These are phyloP conservation scores for Tridacna gigas DNA, from an alignment of 2,888 invertebrate genomes.

Conservation along the genomic window DNA sequence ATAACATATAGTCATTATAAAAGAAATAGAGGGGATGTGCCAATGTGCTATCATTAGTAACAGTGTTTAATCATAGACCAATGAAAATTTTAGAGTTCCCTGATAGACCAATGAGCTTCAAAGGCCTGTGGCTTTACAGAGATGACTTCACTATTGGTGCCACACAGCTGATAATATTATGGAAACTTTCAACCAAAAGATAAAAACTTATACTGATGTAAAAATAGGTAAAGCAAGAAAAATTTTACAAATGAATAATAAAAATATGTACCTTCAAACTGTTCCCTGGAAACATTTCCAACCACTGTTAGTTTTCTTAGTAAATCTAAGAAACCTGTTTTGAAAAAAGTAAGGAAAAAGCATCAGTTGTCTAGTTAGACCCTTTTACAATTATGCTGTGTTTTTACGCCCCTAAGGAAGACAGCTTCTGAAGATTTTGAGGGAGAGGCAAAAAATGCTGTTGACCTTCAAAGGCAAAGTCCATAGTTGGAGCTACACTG, in stretches of 20 bases:
- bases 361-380: not conserved
- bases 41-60: too few relatives aligned
- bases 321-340: conserved; percentile 91
- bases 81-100: too few relatives aligned
- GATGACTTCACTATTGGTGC: too few relatives aligned
- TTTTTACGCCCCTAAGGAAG: not conserved
- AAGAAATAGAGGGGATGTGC: too few relatives aligned
- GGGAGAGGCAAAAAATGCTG: not conserved
- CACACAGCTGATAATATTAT: too few relatives aligned
- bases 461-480: too few relatives aligned
- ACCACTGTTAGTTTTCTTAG: conserved; percentile 93
- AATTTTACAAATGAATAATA: not conserved
- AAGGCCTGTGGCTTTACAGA: too few relatives aligned
- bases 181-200: too few relatives aligned
- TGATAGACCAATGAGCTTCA: too few relatives aligned
- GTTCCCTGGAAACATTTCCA: conserved; percentile 91
- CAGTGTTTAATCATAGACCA: too few relatives aligned
- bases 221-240: not conserved
- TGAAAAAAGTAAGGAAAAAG: not conserved
- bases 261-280: conserved; percentile 90
- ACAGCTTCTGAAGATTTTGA: not conserved
- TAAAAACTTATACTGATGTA: not conserved
- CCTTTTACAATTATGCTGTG: not conserved
- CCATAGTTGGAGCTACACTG: too few relatives aligned
- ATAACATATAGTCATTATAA: too few relatives aligned